Evolutionary conservation across 53 echinoderm and acorn worm genomes (phyloP), one percentile per base, ranked within the genome.

Genomic region (Holothuria leucospilota): DNA sequence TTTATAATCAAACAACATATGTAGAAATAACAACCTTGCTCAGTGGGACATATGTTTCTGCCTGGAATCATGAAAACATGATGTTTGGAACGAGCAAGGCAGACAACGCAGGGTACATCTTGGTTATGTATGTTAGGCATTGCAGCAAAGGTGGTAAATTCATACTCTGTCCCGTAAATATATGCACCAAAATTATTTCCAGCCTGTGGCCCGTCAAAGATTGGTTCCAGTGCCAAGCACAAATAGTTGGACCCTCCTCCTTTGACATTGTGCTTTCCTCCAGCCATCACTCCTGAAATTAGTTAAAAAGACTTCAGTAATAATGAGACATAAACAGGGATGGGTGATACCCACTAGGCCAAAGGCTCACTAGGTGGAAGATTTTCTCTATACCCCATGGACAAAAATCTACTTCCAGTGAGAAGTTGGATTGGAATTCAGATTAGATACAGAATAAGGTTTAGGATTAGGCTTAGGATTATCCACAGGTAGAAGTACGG

Each of bases 231-330:
- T 10, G 84, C 49, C 18, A 84, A 67, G 34, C 84, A 84, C 65
- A 84, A 28, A 11, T 62, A 39, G 84, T 84, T 84, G 10, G 84
- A 38, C 5, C 84, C 84, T 65, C 84, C 66, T 40, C 84, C 84
- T 26, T 51, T 62, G 28, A 14, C 56, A 29, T 63, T 41, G 25
- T 67, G 68, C 18, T 84, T 62, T 6, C 65, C 62, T 13, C 84
- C 84, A 21, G 65, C 84, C 20, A 63, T 39, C 21, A 84, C 51
- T 6, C 84, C 84, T 84, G 39, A 67, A 84, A 29, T 38, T 0
- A 38, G 14, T 29, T 25, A 10, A 24, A 28, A 24, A 46, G 6
- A 46, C 46, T 46, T 9, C 8, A 9, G 8, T 46, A 46, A 46
- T 46, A 46, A 9, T 46, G 46, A 9, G 4, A 46, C 46, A 8